Percentiles rank a stretch among this genome's conserved stretches.
Evolutionary conservation across 2,888 invertebrate genomes (phyloP).

Genomic region (Limnephilus auricula): DNA sequence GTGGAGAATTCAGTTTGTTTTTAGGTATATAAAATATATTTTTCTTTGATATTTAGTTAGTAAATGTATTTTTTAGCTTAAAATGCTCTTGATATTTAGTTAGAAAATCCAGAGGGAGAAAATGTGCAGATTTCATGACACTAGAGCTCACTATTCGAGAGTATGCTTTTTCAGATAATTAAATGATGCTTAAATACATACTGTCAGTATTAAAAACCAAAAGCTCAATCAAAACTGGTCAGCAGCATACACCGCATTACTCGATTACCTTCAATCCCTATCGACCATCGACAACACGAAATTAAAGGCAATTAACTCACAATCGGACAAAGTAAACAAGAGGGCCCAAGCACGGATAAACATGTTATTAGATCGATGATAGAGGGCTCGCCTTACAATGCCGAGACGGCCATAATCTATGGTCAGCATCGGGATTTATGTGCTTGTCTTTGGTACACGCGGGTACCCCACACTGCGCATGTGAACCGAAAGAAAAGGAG

Average conservation of each 20-base stretch:
- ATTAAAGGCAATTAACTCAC: conserved; percentile 30
- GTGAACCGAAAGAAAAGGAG: neutral
- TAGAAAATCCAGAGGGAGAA: too few relatives aligned
- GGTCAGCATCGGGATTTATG: conserved; percentile 37
- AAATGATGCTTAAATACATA: too few relatives aligned
- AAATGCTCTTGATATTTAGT: too few relatives aligned
- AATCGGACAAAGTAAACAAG: conserved; percentile 43
- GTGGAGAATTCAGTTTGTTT: too few relatives aligned
- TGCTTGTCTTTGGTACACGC: neutral
- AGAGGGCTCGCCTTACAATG: neutral
- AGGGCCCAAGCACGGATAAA: conserved; percentile 22
- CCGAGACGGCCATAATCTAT: conserved; percentile 32
- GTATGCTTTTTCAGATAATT: too few relatives aligned
- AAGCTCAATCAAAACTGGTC: neutral
- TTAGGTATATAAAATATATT: too few relatives aligned
- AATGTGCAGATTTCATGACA: too few relatives aligned
- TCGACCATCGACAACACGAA: conserved; percentile 25
- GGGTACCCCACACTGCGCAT: conserved; percentile 39
- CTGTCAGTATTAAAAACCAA: neutral
- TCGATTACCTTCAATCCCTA: neutral
- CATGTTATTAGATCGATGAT: conserved; percentile 53
- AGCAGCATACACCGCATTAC: neutral
- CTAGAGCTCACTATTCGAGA: too few relatives aligned
- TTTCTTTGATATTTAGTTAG: too few relatives aligned
- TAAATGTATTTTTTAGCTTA: too few relatives aligned